Percentiles rank a stretch among this genome's conserved stretches.
Evolutionary conservation across 2,797 vertebrate species (phyloP).

Genomic region (Artibeus jamaicensis): DNA sequence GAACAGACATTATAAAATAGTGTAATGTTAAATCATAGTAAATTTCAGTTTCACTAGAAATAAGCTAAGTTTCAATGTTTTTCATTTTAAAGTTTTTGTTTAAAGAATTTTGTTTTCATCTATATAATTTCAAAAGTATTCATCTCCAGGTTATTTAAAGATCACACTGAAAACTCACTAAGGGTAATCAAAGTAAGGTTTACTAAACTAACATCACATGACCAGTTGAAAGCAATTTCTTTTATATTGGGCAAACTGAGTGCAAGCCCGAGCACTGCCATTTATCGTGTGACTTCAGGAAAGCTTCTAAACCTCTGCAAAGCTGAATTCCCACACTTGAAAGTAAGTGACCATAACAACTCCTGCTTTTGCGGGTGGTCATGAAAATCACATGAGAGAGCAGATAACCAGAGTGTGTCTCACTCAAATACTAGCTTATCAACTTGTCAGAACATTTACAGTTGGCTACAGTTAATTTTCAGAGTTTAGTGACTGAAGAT

Average conservation of each 20-base stretch:
- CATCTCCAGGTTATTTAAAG: neutral
- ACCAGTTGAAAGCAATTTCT: neutral
- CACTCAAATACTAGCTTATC: neutral
- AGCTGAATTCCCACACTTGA: neutral
- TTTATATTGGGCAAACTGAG: neutral
- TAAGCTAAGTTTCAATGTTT: neutral
- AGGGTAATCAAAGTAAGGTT: neutral
- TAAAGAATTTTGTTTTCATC: neutral
- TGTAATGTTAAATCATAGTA: neutral
- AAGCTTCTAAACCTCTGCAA: neutral
- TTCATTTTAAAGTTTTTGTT: slow-evolving; percentile 5
- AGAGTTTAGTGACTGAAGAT: slow-evolving; percentile 43
- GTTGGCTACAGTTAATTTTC: neutral
- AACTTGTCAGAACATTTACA: neutral
- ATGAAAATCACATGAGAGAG: neutral
- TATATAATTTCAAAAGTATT: neutral
- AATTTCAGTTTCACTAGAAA: neutral
- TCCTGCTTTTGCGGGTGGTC: neutral
- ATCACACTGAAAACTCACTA: neutral
- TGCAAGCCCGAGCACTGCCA: neutral
- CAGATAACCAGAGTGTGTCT: neutral
- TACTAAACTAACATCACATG: neutral
- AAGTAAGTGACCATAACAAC: neutral
- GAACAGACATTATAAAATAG: neutral
- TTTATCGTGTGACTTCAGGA: neutral